Base-by-base conservation (phyloP, 2,797 vertebrate genomes). In the Muscicapa comitata region DNA sequence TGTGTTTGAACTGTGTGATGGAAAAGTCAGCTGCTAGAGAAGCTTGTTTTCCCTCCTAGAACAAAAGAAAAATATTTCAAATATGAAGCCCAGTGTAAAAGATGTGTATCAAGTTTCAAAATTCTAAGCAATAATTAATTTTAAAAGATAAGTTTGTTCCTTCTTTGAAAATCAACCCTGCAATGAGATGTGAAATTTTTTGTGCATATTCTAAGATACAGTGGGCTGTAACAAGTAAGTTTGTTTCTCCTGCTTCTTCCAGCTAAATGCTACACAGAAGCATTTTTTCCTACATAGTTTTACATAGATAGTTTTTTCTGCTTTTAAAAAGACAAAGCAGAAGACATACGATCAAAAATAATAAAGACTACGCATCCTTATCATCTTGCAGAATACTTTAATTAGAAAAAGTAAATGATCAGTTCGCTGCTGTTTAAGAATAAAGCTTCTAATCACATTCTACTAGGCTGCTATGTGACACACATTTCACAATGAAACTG, bases 11-110 rank as follows among this genome's bases (percentile, higher is more conserved):
- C 97, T 99, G 99, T 3, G 99, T 99, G 97, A 99, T 99, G 88
- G 99, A 99, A 95, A 99, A 99, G 96, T 99, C 99, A 40, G 99
- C 99, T 4, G 99, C 99, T 96, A 99, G 97, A 13, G 99, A 99
- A 6, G 99, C 99, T 97, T 99, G 99, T 87, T 98, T 99, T 58
- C 99, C 99, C 78, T 99, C 99, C 99, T 99, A 97, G 33, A 95
- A 43, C 8, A 71, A 81, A 93, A 73, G 26, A 54, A 83, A 95
- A 73, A 79, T 4, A 87, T 81, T 70, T 16, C 70, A 59, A 59
- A 68, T 33, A 59, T 19, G 17, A 94, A 81, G 57, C 9, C 5
- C 15, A 70, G 9, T 8, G 24, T 25, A 57, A 81, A 86, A 82
- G 31, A 66, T 11, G 12, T 9, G 3, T 10, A 89, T 55, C 31